Base-by-base conservation (phyloP, 2,888 invertebrate species). In the Macrophya alboannulata region DNA sequence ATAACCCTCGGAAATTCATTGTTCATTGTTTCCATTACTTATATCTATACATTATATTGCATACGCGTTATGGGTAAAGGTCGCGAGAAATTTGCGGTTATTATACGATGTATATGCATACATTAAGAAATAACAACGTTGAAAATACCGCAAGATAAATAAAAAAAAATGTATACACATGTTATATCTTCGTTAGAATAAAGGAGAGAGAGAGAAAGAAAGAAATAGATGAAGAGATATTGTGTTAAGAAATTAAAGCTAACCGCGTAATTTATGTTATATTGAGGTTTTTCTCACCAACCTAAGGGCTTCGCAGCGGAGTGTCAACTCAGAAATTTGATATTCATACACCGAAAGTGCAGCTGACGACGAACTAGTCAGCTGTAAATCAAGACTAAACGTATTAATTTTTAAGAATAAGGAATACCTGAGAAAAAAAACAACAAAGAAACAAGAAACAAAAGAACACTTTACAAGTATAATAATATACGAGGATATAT, bases 381-480 rank as follows among this genome's bases (percentile, higher is more conserved):
- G 77, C 31, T 51, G 77, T 77, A 45, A 43, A 74, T 74, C 74
- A 74, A 74, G 45, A 74, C 74, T 74, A 45, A 72, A 40, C 72
- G 40, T 37, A 37, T 37, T 72, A n/a, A 40, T 31, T 40, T 40
- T 17, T 4, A 37, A 31, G n/a, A 71, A n/a, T 40, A 43, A 37
- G 17, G 9, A n/a, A 43, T 62, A 62, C 10, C 62, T 62, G 31
- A 31, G 1, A 3, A 5, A 12, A 9, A 25, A 10, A 25, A 25
- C 10, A 21, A 25, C 6, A 37, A 68, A 68, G 15, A 8, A 17
- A 37, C 6, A 17, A 1, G 37, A 17, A 68, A 21, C 4, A 68
- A 37, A 17, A 25, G 10, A 48, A 48, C 15, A 37, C 17, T 25
- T 68, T 17, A 37, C 15, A 37, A 71, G 40, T 71, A 37, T 40